Percentiles rank a stretch among this genome's conserved stretches.
phyloP scores from a whole-genome alignment of 2,113 vertebrate genomes.

The Ageneiosus marmoratus region DNA sequence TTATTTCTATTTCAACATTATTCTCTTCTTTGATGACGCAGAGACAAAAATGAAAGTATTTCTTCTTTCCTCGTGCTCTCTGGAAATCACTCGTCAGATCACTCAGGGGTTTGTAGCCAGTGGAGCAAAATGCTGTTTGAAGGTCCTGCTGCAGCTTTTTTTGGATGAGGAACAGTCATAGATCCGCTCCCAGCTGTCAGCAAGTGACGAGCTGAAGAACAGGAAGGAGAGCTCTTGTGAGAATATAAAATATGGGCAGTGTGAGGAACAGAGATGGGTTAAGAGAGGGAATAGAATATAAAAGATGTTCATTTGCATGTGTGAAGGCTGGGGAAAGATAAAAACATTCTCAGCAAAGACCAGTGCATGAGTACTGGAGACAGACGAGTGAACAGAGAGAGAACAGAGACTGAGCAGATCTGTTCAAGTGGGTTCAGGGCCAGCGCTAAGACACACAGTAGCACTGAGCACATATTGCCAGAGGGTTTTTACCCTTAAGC shows the following conservation, averaged over 20 bases:
- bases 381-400: slow-evolving; percentile 5
- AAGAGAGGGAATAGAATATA: slow-evolving; percentile 3
- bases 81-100: slow-evolving; percentile 19
- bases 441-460: slow-evolving; percentile 1
- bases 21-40: not conserved
- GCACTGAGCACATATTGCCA: slow-evolving; percentile 4
- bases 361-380: not conserved
- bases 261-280: not conserved
- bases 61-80: not conserved
- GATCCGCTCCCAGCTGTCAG: slow-evolving; percentile 12
- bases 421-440: slow-evolving; percentile 9
- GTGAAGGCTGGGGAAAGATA: not conserved
- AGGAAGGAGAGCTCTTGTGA: slow-evolving; percentile 1
- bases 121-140: not conserved
- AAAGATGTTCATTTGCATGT: slow-evolving; percentile 22
- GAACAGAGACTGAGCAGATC: not conserved
- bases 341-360: not conserved
- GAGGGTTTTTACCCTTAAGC: slow-evolving; percentile 14
- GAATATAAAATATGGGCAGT: slow-evolving; percentile 13
- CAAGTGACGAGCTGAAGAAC: slow-evolving; percentile 19
- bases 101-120: not conserved
- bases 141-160: not conserved
- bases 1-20: slow-evolving; percentile 12
- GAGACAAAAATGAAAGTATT: not conserved
- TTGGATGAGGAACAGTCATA: not conserved